Percentiles rank a stretch among this genome's conserved stretches.
These are phyloP conservation scores for Dinoponera quadriceps DNA, from an alignment of 1,140 invertebrate species.

Conservation along the genomic window DNA sequence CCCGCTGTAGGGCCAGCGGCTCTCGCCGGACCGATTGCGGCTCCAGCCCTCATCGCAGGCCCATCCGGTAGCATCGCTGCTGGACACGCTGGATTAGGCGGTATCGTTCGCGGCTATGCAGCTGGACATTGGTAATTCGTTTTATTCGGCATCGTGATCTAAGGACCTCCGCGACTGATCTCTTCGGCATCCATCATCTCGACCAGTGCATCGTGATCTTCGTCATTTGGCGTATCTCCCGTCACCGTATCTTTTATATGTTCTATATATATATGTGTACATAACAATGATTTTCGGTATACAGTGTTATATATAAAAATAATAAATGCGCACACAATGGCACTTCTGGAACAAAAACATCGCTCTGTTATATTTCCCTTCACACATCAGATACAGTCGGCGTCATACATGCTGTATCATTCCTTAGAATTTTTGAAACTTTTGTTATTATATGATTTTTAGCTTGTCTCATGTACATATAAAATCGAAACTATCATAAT, in stretches of 20 bases:
- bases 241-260: conserved; percentile 56
- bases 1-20: conserved; percentile 79
- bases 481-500: too few relatives aligned
- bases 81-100: conserved; percentile 76
- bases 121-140: conserved; percentile 72
- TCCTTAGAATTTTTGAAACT: too few relatives aligned
- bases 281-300: conserved; percentile 67
- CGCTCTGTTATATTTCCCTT: neutral
- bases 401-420: too few relatives aligned
- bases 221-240: conserved; percentile 78
- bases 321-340: conserved; percentile 73
- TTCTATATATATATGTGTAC: conserved; percentile 63
- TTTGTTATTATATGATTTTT: too few relatives aligned
- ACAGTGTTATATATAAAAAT: conserved; percentile 62
- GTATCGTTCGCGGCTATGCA: conserved; percentile 71
- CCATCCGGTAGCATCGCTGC: conserved; percentile 82
- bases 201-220: conserved; percentile 78
- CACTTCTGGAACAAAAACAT: conserved; percentile 47
- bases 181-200: conserved; percentile 67
- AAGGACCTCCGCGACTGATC: conserved; percentile 73
- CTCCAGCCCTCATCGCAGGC: conserved; percentile 81
- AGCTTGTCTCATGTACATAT: too few relatives aligned
- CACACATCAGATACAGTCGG: too few relatives aligned
- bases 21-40: conserved; percentile 80
- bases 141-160: neutral